A percentile compares a stretch with the other conserved stretches of the same genome.
phyloP scores from a whole-genome alignment of 2,797 vertebrate genomes.

The Acanthopagrus latus region DNA sequence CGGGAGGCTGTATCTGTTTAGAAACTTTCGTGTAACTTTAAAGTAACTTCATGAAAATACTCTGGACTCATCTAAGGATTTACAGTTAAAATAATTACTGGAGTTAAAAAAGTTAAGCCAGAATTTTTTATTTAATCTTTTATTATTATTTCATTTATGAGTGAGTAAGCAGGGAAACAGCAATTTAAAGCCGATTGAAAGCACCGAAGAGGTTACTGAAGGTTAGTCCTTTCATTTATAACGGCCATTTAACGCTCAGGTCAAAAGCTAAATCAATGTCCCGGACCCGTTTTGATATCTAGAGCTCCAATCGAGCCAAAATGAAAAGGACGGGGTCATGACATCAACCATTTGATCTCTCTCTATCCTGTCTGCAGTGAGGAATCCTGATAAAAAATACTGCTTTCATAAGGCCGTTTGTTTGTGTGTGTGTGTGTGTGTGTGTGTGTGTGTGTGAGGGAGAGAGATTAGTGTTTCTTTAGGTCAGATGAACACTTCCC shows the following conservation, averaged over 20 bases:
- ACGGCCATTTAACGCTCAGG: conserved; percentile 61
- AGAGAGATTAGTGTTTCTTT: conserved; percentile 51
- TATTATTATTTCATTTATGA: neutral
- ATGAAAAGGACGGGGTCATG: conserved; percentile 75
- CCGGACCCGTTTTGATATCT: conserved; percentile 71
- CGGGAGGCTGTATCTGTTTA: neutral
- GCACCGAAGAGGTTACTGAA: conserved; percentile 41
- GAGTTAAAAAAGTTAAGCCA: neutral
- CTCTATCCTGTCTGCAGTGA: conserved; percentile 57
- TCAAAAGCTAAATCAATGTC: conserved; percentile 79
- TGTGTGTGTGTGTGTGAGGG: conserved; percentile 8
- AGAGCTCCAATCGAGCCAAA: conserved; percentile 66
- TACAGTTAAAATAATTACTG: neutral
- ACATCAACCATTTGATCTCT: conserved; percentile 73
- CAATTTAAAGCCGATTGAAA: conserved; percentile 58
- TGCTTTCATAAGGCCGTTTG: conserved; percentile 37
- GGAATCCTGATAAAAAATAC: conserved; percentile 64
- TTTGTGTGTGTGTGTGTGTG: conserved; percentile 22
- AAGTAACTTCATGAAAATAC: neutral
- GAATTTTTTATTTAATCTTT: too few species aligned
- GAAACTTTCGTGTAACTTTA: neutral
- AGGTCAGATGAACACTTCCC: conserved; percentile 62
- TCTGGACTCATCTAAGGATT: neutral
- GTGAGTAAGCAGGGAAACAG: conserved; percentile 15
- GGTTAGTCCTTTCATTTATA: conserved; percentile 69